Percentiles rank a stretch among this genome's conserved stretches.
phyloP scores from a whole-genome alignment of 2,113 vertebrate genomes.

The Zapus hudsonius region DNA sequence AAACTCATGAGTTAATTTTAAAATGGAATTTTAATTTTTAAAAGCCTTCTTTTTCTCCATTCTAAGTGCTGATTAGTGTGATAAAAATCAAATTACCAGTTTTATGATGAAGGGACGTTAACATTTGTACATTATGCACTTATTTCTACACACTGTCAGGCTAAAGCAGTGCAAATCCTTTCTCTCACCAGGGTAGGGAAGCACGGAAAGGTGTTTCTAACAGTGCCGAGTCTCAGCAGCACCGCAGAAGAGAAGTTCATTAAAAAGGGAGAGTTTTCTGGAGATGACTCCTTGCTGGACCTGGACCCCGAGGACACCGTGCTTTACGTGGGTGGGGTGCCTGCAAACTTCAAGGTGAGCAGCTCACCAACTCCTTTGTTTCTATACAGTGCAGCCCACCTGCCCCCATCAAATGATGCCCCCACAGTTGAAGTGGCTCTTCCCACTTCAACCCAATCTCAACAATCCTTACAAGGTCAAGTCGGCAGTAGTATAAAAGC shows the following conservation, averaged over 20 bases:
- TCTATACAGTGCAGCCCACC: too few species aligned
- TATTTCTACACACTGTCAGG: not conserved
- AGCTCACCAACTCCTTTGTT: too few species aligned
- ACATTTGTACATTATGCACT: slow-evolving; percentile 24
- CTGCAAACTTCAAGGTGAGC: slow-evolving; percentile 90
- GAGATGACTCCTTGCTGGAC: slow-evolving; percentile 92
- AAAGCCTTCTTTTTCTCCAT: too few species aligned
- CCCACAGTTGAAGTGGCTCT: too few species aligned
- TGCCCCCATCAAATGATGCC: too few species aligned
- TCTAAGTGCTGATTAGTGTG: not conserved
- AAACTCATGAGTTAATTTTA: not conserved
- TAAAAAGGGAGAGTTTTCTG: slow-evolving; percentile 92
- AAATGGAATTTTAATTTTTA: too few species aligned
- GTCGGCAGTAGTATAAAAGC: too few species aligned
- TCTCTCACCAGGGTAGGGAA: slow-evolving; percentile 90
- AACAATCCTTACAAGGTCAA: too few species aligned
- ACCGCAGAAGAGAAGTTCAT: slow-evolving; percentile 98
- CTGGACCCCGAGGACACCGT: slow-evolving; percentile 91
- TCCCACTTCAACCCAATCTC: too few species aligned
- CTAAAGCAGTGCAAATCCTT: slow-evolving; percentile 1
- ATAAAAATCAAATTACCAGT: slow-evolving; percentile 12
- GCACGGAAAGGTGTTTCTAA: slow-evolving; percentile 96
- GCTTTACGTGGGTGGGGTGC: slow-evolving; percentile 96
- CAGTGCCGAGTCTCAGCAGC: slow-evolving; percentile 92
- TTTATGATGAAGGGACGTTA: not conserved